A percentile compares a stretch with the other conserved stretches of the same genome.
phyloP scores from a whole-genome alignment of 1,140 invertebrate genomes.

The Drosophila orena region DNA sequence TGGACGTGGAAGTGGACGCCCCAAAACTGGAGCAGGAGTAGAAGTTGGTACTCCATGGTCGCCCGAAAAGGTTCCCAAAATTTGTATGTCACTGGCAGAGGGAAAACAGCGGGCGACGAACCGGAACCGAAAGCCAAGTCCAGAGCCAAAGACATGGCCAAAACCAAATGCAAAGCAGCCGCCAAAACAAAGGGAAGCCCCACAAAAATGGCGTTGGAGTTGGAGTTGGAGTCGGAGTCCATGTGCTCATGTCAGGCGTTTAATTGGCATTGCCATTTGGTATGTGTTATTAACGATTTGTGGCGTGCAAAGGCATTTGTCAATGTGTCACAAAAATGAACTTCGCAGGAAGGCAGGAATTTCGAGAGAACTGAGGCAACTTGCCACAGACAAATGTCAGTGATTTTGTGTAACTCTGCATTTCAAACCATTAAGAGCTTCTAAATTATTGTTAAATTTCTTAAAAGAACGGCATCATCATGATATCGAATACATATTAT shows the following conservation, averaged over 20 bases:
- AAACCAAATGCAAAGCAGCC: constrained; percentile 73
- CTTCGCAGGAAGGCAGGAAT: constrained; percentile 19
- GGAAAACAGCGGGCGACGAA: constrained; percentile 36
- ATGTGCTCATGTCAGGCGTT: constrained; percentile 58
- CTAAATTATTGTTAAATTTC: not conserved
- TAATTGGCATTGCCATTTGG: constrained; percentile 70
- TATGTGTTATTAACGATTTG: constrained; percentile 78
- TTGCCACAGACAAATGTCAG: not conserved
- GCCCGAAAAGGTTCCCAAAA: constrained; percentile 47
- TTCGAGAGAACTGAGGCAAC: not conserved
- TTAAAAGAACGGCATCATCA: too few relatives aligned
- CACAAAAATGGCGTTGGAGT: constrained; percentile 1
- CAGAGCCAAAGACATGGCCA: constrained; percentile 29
- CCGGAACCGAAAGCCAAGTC: constrained; percentile 33
- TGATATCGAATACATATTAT: too few relatives aligned
- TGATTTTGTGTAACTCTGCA: too few relatives aligned
- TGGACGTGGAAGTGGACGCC: not conserved
- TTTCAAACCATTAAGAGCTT: not conserved
- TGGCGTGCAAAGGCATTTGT: constrained; percentile 74
- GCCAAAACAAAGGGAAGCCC: constrained; percentile 56
- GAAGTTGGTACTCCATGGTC: constrained; percentile 4
- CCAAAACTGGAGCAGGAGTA: constrained; percentile 31
- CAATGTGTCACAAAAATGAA: constrained; percentile 76
- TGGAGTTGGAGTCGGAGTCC: constrained; percentile 1
- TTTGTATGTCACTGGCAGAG: constrained; percentile 56